Percentiles rank a stretch among this genome's conserved stretches.
These are phyloP conservation scores for Steinernema khuongi DNA, from an alignment of 1,140 invertebrate genomes.

Conservation along the genomic window DNA sequence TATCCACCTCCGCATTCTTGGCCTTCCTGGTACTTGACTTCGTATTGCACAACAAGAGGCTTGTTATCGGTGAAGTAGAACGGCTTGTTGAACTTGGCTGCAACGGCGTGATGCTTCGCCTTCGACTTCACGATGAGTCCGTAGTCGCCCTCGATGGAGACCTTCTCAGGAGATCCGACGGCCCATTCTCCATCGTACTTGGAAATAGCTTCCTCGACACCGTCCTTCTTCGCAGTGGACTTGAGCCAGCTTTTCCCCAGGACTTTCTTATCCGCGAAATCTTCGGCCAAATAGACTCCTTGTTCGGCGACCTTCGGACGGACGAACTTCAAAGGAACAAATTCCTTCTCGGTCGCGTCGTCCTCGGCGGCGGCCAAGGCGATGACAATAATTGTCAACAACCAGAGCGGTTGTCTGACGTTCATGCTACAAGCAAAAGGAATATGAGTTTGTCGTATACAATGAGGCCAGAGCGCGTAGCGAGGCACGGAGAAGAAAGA, in stretches of 20 bases:
- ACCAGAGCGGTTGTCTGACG: neutral
- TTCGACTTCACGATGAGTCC: slow-evolving; percentile 86
- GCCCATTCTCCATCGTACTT: slow-evolving; percentile 84
- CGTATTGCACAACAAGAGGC: slow-evolving; percentile 83
- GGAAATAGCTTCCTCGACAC: slow-evolving; percentile 76
- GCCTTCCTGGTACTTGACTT: slow-evolving; percentile 74
- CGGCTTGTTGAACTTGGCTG: slow-evolving; percentile 72
- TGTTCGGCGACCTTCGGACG: slow-evolving; percentile 15
- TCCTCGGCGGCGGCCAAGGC: neutral
- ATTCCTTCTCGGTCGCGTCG: slow-evolving; percentile 23
- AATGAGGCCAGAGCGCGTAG: no score
- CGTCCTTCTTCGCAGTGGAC: slow-evolving; percentile 88
- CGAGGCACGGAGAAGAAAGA: no score
- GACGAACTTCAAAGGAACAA: slow-evolving; percentile 19
- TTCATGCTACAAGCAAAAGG: neutral
- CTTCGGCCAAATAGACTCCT: neutral
- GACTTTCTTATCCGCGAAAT: slow-evolving; percentile 74
- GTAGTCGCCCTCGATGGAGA: slow-evolving; percentile 74
- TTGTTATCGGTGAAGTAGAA: slow-evolving; percentile 76
- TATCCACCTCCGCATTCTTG: slow-evolving; percentile 98
- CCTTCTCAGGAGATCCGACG: slow-evolving; percentile 73
- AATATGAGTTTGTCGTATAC: neutral
- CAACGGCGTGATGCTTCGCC: slow-evolving; percentile 90
- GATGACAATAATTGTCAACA: slow-evolving; percentile 1
- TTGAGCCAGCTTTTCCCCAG: slow-evolving; percentile 77